Conservation (phyloP, 2,797 vertebrate species). For the Carcharodon carcharias region DNA sequence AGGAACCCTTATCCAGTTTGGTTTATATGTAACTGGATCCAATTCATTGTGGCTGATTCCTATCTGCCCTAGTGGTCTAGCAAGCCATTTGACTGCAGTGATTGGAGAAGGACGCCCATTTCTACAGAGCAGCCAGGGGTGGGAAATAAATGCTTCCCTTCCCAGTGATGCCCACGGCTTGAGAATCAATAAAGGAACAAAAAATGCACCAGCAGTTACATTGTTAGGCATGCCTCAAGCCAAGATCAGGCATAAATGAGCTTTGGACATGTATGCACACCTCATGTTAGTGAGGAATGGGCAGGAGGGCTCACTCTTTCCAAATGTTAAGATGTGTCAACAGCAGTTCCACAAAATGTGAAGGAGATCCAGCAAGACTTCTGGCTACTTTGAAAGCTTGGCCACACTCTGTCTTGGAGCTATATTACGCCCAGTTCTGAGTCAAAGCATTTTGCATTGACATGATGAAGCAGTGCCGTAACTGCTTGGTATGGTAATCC, state of each 20-base stretch:
- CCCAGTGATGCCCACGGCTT: not conserved
- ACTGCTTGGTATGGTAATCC: not conserved
- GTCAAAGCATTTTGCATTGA: not conserved
- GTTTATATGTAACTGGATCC: not conserved
- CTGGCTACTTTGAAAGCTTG: constrained; percentile 14
- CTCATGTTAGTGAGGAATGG: not conserved
- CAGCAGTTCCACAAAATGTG: not conserved
- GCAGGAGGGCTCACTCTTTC: not conserved
- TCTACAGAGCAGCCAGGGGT: not conserved
- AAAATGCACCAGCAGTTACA: not conserved
- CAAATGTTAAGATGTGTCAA: not conserved
- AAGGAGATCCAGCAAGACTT: not conserved
- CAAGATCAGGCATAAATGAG: not conserved
- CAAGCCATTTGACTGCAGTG: not conserved
- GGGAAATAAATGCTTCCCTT: not conserved
- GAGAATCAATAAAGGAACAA: not conserved
- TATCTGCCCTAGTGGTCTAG: not conserved
- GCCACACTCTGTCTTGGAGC: too few relatives aligned
- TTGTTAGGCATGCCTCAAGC: not conserved
- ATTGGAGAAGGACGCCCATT: not conserved
- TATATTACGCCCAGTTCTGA: not conserved
- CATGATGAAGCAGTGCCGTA: not conserved
- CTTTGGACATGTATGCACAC: not conserved
- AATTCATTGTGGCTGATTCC: not conserved
- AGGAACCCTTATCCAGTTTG: not conserved